These are phyloP conservation scores for Cryptotermes secundus DNA, from an alignment of 1,140 invertebrate species.

Conservation along the genomic window DNA sequence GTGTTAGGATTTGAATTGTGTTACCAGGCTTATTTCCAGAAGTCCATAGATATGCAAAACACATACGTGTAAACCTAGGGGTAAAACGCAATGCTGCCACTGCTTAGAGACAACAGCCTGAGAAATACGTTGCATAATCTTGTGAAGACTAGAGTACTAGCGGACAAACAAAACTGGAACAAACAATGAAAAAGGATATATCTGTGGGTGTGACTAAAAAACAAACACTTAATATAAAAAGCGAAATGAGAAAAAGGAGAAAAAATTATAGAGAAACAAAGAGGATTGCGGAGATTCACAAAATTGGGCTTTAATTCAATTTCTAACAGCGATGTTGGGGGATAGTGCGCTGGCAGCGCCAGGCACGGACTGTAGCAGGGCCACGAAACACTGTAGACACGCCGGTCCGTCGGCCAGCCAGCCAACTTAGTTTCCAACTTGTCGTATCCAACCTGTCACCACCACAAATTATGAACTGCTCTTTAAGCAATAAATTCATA, in stretches of 20 bases:
- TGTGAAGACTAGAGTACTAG: not conserved
- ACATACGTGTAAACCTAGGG: too few species aligned
- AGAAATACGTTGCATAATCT: not conserved
- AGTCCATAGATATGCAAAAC: too few species aligned
- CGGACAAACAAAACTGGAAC: not conserved
- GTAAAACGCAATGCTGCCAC: too few species aligned
- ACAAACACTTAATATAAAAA: not conserved
- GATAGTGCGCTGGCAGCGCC: not conserved
- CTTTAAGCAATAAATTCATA: conserved; percentile 27
- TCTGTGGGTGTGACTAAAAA: not conserved
- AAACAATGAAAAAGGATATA: not conserved
- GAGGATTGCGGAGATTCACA: not conserved
- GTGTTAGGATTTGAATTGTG: too few species aligned
- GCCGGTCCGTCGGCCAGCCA: not conserved
- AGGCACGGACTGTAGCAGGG: not conserved
- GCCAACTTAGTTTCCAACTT: conserved; percentile 21
- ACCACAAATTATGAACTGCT: conserved; percentile 28
- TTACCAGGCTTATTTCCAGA: too few species aligned
- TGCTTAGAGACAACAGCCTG: not conserved
- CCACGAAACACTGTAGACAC: not conserved
- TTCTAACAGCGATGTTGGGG: not conserved
- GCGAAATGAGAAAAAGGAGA: not conserved
- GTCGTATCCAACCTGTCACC: conserved; percentile 24
- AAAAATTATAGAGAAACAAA: not conserved
- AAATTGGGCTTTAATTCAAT: conserved; percentile 7